Evolutionary conservation across 2,113 vertebrate genomes (phyloP).

Genomic region (Mirounga angustirostris): DNA sequence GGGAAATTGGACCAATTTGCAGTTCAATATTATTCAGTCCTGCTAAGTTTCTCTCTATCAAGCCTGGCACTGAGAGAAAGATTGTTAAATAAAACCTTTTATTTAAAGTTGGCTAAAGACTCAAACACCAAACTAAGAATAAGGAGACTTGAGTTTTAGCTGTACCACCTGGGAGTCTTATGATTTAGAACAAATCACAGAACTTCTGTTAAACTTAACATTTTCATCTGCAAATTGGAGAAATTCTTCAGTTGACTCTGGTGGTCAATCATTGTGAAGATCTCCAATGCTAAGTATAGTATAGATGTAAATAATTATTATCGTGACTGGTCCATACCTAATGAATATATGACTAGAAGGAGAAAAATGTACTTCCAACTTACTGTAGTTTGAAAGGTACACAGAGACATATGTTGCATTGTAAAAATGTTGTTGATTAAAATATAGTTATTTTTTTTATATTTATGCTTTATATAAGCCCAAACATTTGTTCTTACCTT

Average conservation of each 20-base stretch:
- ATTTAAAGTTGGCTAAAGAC: constrained; percentile 18
- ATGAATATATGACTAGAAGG: not conserved
- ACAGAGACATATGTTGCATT: not conserved
- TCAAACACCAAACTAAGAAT: not conserved
- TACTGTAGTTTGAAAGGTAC: not conserved
- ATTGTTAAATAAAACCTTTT: not conserved
- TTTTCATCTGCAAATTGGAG: not conserved
- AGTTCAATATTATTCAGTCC: not conserved
- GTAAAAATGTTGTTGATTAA: not conserved
- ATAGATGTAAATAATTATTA: not conserved
- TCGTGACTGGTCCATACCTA: not conserved
- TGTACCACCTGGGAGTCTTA: not conserved
- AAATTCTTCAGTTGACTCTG: not conserved
- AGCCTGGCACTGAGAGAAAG: not conserved
- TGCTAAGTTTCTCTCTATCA: constrained; percentile 9
- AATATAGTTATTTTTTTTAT: not conserved
- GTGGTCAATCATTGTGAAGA: not conserved
- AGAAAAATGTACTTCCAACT: not conserved
- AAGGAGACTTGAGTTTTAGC: not conserved
- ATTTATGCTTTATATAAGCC: not conserved
- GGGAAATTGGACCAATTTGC: not conserved
- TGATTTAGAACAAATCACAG: not conserved
- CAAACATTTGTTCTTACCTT: not conserved
- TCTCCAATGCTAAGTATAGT: not conserved
- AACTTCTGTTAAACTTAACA: not conserved